Evolutionary conservation across 2,888 invertebrate species (phyloP), one percentile per base, ranked within the genome.

Genomic region (Nymphalis polychloros): DNA sequence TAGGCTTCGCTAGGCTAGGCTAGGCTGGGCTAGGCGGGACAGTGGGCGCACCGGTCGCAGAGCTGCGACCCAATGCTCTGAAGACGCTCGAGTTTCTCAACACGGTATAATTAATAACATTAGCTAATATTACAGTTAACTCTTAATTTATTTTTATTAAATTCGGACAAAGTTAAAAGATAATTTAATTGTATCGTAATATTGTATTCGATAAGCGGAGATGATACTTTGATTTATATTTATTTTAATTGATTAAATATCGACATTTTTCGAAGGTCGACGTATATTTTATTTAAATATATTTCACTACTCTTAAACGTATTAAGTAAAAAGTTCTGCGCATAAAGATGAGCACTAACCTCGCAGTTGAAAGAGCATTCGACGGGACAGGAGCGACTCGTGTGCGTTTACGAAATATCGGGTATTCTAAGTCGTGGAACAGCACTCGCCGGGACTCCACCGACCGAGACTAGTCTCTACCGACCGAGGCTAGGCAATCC

Each of bases 91-190:
- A 53, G 41, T 55, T 27, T 55, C n/a, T 47, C 47, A 47, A 48
- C 48, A 53, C 53, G 46, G 52, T 68, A 53, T 52, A 23, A n/a
- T n/a, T n/a, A 67, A 59, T 31, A 59, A 59, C 47, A 19, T 57
- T 62, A 49, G 48, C n/a, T 62, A 62, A 41, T 8, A 57, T 57
- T 57, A 57, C 41, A 41, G 35, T 35, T 41, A 19, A 67, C 27
- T 55, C 57, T 59, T 67, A 63, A 35, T 59, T 63, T 60, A 60
- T 60, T 68, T 35, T 19, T 48, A 60, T 68, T 64, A 60, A 60
- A 55, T 64, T 64, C 48, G 53, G 60, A 68, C 55, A 63, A 63
- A 63, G 53, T 63, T 55, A 63, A 55, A 55, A 55, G 63, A 63
- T 63, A 53, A 47, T 61, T 47, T 47, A 49, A 27, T 55, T 47